Conservation (phyloP, 2,113 vertebrate genomes). For the Nansenia antarctica region DNA sequence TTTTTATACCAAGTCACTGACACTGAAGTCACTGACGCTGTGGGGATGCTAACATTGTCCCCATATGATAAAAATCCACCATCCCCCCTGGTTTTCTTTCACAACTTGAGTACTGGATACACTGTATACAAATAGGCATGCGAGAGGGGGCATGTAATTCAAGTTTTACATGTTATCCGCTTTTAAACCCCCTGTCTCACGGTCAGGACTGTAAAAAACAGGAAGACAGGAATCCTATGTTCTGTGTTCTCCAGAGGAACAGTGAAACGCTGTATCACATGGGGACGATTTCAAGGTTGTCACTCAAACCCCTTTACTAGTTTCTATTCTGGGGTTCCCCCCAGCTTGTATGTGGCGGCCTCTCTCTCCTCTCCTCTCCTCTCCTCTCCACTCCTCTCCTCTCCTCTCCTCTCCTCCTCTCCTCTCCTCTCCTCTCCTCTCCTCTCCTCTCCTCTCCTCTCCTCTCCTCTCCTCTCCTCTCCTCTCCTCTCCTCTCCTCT, state of each 20-base stretch:
- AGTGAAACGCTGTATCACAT: background rate
- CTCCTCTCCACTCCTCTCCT: background rate
- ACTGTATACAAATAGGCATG: conserved; percentile 22
- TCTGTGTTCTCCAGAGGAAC: too few species aligned
- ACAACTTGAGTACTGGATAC: too few species aligned
- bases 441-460: too few species aligned
- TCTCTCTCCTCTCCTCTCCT: conserved; percentile 11
- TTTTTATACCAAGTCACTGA: too few species aligned
- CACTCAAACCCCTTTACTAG: background rate
- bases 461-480: too few species aligned
- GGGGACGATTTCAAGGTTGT: background rate
- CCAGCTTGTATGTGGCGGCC: background rate
- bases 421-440: background rate
- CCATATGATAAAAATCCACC: too few species aligned
- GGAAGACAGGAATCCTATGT: too few species aligned
- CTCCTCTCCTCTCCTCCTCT: background rate
- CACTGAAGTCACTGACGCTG: too few species aligned
- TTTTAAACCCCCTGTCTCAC: background rate
- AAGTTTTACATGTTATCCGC: background rate
- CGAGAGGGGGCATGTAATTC: background rate
- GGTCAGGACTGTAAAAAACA: background rate
- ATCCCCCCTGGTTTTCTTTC: too few species aligned
- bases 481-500: too few species aligned
- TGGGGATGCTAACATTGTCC: too few species aligned
- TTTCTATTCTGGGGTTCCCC: conserved; percentile 43